Percentiles rank a stretch among this genome's conserved stretches.
These are phyloP conservation scores for Delphinus delphis DNA, from an alignment of 2,113 vertebrate genomes.

Conservation along the genomic window DNA sequence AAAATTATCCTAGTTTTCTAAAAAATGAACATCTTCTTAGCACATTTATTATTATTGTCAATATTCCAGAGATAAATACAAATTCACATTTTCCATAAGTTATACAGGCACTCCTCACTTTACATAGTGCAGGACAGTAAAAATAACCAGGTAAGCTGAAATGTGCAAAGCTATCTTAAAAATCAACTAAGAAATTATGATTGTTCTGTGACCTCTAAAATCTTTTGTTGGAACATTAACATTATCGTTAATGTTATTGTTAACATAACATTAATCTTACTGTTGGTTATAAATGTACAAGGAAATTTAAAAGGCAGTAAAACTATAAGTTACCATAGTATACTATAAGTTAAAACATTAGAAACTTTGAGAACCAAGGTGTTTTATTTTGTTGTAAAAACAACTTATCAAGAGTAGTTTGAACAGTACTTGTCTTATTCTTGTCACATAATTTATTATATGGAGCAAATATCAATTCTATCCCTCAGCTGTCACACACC, in stretches of 20 bases:
- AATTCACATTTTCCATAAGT: background rate
- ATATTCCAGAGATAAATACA: background rate
- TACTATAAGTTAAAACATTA: background rate
- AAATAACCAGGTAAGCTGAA: background rate
- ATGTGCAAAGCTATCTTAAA: background rate
- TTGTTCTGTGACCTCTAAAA: background rate
- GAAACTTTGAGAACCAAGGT: background rate
- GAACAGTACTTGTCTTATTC: background rate
- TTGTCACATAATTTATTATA: background rate
- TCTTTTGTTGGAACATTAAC: background rate
- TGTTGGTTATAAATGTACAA: background rate
- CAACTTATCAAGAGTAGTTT: background rate
- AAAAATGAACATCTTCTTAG: background rate
- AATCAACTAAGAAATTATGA: background rate
- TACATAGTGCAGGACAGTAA: background rate
- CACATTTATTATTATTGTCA: background rate
- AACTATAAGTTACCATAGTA: background rate
- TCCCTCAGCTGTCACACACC: background rate
- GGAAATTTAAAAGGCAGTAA: background rate
- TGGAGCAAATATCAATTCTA: background rate
- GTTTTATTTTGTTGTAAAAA: slow-evolving; percentile 1
- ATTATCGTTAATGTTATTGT: background rate
- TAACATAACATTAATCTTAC: background rate
- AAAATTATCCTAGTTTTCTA: background rate
- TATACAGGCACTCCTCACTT: background rate